These are phyloP conservation scores for Poeciliopsis presidionis DNA, from an alignment of 2,797 vertebrate species.

Conservation along the genomic window DNA sequence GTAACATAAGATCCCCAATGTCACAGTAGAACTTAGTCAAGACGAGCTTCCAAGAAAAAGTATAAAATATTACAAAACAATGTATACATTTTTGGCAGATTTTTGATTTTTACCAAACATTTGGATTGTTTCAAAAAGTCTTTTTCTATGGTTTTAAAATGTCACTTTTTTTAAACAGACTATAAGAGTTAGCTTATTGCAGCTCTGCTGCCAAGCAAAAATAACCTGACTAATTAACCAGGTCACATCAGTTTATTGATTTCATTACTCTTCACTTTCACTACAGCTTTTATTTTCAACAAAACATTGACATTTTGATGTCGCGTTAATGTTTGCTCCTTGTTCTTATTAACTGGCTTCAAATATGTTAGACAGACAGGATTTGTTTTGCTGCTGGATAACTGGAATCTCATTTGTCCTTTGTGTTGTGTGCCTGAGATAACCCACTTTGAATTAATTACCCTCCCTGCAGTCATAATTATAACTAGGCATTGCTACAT, in stretches of 20 bases:
- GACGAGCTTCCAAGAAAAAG: neutral
- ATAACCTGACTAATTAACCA: neutral
- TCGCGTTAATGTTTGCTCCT: neutral
- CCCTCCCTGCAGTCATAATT: slow-evolving; percentile 15
- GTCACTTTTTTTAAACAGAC: neutral
- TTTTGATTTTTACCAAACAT: neutral
- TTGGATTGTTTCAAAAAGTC: neutral
- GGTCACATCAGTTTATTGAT: neutral
- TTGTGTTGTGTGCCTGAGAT: slow-evolving; percentile 3
- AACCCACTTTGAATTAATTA: slow-evolving; percentile 25
- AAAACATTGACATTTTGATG: neutral
- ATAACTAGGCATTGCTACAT: slow-evolving; percentile 6
- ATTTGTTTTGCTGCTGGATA: neutral
- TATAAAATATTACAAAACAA: neutral
- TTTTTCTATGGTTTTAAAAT: neutral
- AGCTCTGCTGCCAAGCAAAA: neutral
- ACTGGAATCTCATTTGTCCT: slow-evolving; percentile 2
- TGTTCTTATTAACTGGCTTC: neutral
- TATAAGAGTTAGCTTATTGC: neutral
- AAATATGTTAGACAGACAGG: slow-evolving; percentile 1
- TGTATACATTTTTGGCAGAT: neutral
- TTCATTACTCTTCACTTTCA: neutral
- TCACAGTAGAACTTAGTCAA: neutral
- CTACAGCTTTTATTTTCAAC: neutral
- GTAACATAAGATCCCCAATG: neutral